Evolutionary conservation across 2,888 invertebrate genomes (phyloP).

Genomic region (Disparrhopalites patrizii): DNA sequence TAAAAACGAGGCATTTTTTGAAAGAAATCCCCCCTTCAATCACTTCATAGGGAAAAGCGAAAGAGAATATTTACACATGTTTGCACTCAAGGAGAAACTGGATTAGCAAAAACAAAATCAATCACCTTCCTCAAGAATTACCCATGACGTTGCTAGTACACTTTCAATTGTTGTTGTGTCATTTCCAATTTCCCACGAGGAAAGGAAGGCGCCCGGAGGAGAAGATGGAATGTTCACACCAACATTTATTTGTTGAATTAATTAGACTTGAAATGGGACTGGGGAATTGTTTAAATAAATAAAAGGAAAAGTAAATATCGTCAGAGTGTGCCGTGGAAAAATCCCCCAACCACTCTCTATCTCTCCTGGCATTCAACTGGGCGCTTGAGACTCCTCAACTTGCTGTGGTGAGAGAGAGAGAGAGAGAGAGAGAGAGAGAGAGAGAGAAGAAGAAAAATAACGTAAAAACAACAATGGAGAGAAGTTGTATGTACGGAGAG

Average conservation of each 20-base stretch:
- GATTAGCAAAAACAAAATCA: too few species aligned
- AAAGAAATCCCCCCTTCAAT: too few species aligned
- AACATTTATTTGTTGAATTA: background rate
- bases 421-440: background rate
- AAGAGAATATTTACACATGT: too few species aligned
- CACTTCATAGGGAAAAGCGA: too few species aligned
- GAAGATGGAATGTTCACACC: background rate
- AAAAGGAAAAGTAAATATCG: background rate
- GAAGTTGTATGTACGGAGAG: background rate
- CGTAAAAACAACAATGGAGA: background rate
- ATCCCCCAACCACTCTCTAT: background rate
- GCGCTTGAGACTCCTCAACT: background rate
- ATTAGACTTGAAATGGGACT: background rate
- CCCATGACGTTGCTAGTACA: too few species aligned
- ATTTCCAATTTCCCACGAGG: too few species aligned
- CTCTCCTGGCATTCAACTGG: background rate
- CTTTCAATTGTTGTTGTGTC: too few species aligned
- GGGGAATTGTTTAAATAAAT: background rate
- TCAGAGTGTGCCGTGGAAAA: too few species aligned
- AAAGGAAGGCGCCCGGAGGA: too few species aligned
- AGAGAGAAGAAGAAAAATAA: background rate
- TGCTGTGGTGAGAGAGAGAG: background rate
- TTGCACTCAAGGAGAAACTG: too few species aligned
- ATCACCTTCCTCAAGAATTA: too few species aligned
- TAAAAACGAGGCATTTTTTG: too few species aligned